Conservation (phyloP, 2,797 vertebrate genomes). For the Triplophysa bombifrons region DNA sequence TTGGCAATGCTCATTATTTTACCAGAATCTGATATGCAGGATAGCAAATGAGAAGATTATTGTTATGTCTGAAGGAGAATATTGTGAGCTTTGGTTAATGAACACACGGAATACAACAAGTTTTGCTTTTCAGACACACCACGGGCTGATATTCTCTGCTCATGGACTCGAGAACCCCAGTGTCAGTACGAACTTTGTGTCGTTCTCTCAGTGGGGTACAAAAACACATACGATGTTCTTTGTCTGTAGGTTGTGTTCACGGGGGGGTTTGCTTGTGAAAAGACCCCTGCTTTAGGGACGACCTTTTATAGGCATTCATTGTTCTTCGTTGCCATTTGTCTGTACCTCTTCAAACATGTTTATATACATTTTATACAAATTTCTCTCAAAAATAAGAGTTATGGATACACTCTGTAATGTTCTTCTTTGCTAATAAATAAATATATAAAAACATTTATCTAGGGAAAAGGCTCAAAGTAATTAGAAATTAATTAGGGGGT, state of each 20-base stretch:
- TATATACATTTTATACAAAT: background rate
- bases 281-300: conserved; percentile 35
- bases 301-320: conserved; percentile 53
- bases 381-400: background rate
- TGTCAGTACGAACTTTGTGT: conserved; percentile 26
- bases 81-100: background rate
- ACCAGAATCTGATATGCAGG: too few relatives aligned
- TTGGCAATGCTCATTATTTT: too few relatives aligned
- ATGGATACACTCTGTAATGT: too few relatives aligned
- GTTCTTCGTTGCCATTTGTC: conserved; percentile 58
- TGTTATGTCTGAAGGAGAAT: background rate
- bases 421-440: too few relatives aligned
- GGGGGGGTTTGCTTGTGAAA: conserved; percentile 59
- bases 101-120: background rate
- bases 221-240: conserved; percentile 53
- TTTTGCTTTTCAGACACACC: background rate
- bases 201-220: background rate
- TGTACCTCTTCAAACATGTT: conserved; percentile 12
- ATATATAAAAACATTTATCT: too few relatives aligned
- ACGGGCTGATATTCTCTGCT: background rate
- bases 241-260: conserved; percentile 48
- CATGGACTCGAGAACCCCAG: background rate
- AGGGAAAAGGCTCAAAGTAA: too few relatives aligned
- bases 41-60: too few relatives aligned
- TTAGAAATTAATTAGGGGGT: too few relatives aligned